Conservation (phyloP, 92 coral and sea anemone species). For the Parazoanthus darwini region DNA sequence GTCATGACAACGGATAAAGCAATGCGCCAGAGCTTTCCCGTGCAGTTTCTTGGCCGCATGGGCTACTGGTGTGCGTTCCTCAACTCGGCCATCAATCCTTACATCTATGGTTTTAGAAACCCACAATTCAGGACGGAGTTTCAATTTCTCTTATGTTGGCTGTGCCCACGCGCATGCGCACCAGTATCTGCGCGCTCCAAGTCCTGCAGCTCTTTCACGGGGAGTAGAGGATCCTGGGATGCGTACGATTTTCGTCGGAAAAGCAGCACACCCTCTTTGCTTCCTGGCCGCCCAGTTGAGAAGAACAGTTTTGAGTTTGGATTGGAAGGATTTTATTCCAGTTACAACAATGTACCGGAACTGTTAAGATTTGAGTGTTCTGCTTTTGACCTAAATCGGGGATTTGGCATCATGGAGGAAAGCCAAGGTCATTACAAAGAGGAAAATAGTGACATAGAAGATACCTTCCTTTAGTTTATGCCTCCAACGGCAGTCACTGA, state of each 20-base stretch:
- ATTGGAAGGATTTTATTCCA: neutral
- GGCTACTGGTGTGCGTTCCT: conserved; percentile 81
- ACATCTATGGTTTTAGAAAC: conserved; percentile 76
- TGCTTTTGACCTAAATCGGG: neutral
- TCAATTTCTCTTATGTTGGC: conserved; percentile 59
- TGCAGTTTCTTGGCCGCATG: conserved; percentile 67
- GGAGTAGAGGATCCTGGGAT: conserved; percentile 72
- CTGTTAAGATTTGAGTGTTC: conserved; percentile 15
- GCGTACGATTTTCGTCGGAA: conserved; percentile 19
- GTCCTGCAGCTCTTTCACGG: conserved; percentile 51
- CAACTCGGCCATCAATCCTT: conserved; percentile 71
- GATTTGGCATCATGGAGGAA: neutral
- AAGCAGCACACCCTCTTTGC: conserved; percentile 7
- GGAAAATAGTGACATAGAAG: neutral
- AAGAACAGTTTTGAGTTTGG: neutral
- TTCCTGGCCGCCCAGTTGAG: neutral
- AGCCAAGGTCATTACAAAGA: neutral
- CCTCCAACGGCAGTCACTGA: neutral
- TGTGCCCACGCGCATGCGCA: conserved; percentile 63
- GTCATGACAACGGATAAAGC: conserved; percentile 41
- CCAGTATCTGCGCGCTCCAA: conserved; percentile 27
- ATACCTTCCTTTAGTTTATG: conserved; percentile 10
- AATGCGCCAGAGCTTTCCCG: conserved; percentile 50
- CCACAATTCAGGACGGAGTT: conserved; percentile 74
- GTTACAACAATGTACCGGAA: neutral